These are phyloP conservation scores for Xanthorhoe spadicearia DNA, from an alignment of 2,888 invertebrate genomes.

Conservation along the genomic window DNA sequence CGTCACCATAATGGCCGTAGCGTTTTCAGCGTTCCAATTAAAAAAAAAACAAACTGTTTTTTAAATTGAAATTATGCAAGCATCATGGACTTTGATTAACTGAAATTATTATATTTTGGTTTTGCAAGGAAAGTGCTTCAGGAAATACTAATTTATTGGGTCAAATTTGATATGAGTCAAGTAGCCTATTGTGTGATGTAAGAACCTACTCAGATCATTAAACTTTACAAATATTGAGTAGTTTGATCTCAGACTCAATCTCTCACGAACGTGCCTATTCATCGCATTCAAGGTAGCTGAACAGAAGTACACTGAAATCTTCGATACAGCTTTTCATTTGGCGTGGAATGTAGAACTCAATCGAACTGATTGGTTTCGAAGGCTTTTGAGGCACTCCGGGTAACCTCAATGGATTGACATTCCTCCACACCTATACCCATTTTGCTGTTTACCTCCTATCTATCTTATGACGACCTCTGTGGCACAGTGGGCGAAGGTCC, in stretches of 20 bases:
- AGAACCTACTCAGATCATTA: too few relatives aligned
- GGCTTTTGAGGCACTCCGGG: slow-evolving; percentile 17
- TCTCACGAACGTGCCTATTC: not conserved
- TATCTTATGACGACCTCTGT: not conserved
- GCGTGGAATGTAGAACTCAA: slow-evolving; percentile 30
- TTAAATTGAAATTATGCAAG: too few relatives aligned
- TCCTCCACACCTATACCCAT: not conserved
- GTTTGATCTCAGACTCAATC: not conserved
- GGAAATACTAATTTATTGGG: too few relatives aligned
- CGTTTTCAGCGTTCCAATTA: too few relatives aligned
- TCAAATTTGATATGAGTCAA: too few relatives aligned
- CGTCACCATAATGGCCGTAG: too few relatives aligned
- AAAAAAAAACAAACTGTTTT: too few relatives aligned
- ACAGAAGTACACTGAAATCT: slow-evolving; percentile 13
- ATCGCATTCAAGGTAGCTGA: not conserved
- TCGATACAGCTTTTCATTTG: slow-evolving; percentile 20
- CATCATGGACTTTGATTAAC: too few relatives aligned
- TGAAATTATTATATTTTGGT: too few relatives aligned
- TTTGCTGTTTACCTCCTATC: not conserved
- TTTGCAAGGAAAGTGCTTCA: too few relatives aligned
- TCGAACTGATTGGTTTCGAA: slow-evolving; percentile 29
- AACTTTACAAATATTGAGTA: not conserved
- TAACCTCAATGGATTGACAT: slow-evolving; percentile 23
- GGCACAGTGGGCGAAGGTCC: too few relatives aligned
- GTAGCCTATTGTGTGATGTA: too few relatives aligned